Conservation (phyloP, 2,797 vertebrate genomes). For the Epinephelus coioides region DNA sequence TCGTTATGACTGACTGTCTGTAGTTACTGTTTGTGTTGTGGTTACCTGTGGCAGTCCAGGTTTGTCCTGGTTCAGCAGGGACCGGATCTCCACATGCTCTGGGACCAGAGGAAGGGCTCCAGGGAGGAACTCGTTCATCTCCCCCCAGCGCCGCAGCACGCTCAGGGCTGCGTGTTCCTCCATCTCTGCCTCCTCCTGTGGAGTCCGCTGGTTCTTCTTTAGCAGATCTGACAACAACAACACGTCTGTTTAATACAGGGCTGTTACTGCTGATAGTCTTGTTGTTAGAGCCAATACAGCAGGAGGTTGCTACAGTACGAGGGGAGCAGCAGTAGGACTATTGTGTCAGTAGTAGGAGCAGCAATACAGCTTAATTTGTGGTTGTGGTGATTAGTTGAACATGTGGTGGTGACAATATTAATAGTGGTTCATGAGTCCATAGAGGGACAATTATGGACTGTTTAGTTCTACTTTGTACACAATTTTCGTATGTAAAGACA, state of each 20-base stretch:
- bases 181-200: constrained; percentile 79
- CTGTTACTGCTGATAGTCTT: too few relatives aligned
- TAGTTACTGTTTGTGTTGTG: neutral
- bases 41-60: constrained; percentile 92
- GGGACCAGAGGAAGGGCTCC: constrained; percentile 89
- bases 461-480: neutral
- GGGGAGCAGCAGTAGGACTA: too few relatives aligned
- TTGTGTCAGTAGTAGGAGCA: too few relatives aligned
- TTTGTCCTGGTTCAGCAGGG: constrained; percentile 87
- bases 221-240: constrained; percentile 76
- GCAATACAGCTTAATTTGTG: too few relatives aligned
- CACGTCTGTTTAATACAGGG: too few relatives aligned
- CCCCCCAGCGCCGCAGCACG: constrained; percentile 91
- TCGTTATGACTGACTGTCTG: neutral
- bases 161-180: constrained; percentile 92
- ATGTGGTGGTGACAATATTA: neutral
- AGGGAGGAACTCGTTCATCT: constrained; percentile 90
- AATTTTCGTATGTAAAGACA: neutral
- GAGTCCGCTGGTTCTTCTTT: constrained; percentile 83
- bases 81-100: constrained; percentile 92
- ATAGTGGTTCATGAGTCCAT: neutral
- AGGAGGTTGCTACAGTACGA: too few relatives aligned
- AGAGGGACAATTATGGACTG: neutral
- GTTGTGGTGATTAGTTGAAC: too few relatives aligned
- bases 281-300: too few relatives aligned